These are phyloP conservation scores for Paralichthys olivaceus DNA, from an alignment of 2,113 vertebrate genomes.

Conservation along the genomic window DNA sequence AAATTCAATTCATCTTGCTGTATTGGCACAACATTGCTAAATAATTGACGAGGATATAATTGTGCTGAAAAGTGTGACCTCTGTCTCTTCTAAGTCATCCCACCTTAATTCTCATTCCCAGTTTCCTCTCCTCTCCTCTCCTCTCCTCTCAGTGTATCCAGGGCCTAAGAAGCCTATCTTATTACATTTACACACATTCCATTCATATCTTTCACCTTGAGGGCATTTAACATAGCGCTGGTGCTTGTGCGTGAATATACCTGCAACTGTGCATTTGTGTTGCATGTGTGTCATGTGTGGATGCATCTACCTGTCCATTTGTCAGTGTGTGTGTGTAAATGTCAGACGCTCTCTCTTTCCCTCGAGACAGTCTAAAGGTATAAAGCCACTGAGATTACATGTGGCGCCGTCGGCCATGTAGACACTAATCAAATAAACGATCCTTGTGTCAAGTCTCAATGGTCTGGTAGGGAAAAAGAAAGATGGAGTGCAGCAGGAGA, in stretches of 20 bases:
- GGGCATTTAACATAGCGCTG: not conserved
- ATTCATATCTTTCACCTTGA: slow-evolving; percentile 10
- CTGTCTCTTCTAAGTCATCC: slow-evolving; percentile 17
- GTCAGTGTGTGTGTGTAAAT: slow-evolving; percentile 29
- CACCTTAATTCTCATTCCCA: slow-evolving; percentile 35
- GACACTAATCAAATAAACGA: slow-evolving; percentile 68
- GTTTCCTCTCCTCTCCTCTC: not conserved
- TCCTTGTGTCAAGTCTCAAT: slow-evolving; percentile 56
- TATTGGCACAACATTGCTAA: too few relatives aligned
- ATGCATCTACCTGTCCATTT: slow-evolving; percentile 2
- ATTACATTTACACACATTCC: slow-evolving; percentile 41
- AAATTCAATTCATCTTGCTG: too few relatives aligned
- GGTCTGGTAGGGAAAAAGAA: slow-evolving; percentile 37
- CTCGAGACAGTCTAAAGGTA: slow-evolving; percentile 43
- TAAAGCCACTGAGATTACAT: slow-evolving; percentile 62
- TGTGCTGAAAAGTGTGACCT: not conserved
- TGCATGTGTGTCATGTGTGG: not conserved
- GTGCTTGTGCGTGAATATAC: not conserved
- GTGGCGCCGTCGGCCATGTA: slow-evolving; percentile 44
- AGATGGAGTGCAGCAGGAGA: slow-evolving; percentile 13
- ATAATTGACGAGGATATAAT: too few relatives aligned
- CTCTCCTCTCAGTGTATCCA: not conserved
- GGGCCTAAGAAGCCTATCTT: slow-evolving; percentile 11
- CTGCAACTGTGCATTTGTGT: not conserved
- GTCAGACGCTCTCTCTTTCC: slow-evolving; percentile 23